Conservation (phyloP, 2,888 invertebrate genomes). For the Apotomis capreana region DNA sequence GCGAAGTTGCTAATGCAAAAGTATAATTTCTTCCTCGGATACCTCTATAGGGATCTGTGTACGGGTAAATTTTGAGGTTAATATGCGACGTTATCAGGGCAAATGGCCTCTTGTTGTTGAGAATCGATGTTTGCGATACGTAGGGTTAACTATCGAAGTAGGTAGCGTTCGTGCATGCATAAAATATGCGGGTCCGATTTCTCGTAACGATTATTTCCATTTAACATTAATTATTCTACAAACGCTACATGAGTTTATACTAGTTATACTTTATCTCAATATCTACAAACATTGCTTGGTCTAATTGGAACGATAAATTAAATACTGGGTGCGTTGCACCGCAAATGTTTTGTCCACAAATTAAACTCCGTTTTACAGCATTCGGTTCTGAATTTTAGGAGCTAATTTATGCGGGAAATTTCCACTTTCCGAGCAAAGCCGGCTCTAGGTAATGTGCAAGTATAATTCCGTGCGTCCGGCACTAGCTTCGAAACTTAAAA, state of each 20-base stretch:
- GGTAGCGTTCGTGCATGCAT: slow-evolving; percentile 22
- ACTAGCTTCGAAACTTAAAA: slow-evolving; percentile 33
- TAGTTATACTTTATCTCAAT: background rate
- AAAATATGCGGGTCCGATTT: slow-evolving; percentile 10
- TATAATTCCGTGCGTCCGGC: slow-evolving; percentile 44
- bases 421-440: slow-evolving; percentile 42
- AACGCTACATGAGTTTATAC: background rate
- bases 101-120: background rate
- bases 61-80: slow-evolving; percentile 27
- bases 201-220: background rate
- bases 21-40: slow-evolving; percentile 65
- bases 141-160: background rate
- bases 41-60: slow-evolving; percentile 34
- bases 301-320: background rate
- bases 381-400: slow-evolving; percentile 23
- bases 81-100: background rate
- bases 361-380: slow-evolving; percentile 6
- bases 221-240: background rate
- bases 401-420: slow-evolving; percentile 56
- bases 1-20: slow-evolving; percentile 68
- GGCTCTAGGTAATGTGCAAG: slow-evolving; percentile 46
- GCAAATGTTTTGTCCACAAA: slow-evolving; percentile 16
- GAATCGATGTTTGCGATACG: slow-evolving; percentile 8
- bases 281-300: background rate
- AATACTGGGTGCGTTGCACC: background rate